Base-by-base conservation (phyloP, 2,888 invertebrate species). In the Hirtodrosophila cameraria region DNA sequence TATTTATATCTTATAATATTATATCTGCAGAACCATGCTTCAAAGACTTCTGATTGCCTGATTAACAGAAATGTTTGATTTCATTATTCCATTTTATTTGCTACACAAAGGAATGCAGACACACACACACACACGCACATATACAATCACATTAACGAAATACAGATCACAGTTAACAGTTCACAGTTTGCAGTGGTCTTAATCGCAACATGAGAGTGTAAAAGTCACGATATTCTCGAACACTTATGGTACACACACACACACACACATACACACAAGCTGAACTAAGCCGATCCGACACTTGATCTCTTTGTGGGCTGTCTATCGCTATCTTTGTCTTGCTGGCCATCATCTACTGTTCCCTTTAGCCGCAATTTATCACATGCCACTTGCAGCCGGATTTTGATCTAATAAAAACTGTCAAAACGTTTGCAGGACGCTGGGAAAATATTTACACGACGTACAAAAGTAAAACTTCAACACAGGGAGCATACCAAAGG, bases 381-480 rank as follows among this genome's bases (percentile, higher is more conserved):
- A 84, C 82, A 78, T 72, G 82, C 72, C 85, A 86, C 82, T 86
- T 86, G 78, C 76, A 68, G 71, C 55, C 59, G 60, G 66, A 80
- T 61, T 70, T 66, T 83, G 88, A 82, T 87, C 85, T 76, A 88
- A 88, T 88, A 88, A 88, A 87, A 86, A 73, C 78, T 88, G 89
- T 88, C 89, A 88, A 88, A 83, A 88, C 80, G 87, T 82, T 85
- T 87, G 82, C 80, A 75, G 69, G 67, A 64, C 59, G 68, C 66
- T 83, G 83, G 84, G 87, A 87, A 86, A 87, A 87, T 86, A 86
- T 87, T 87, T 86, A 86, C 77, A 86, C 83, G 66, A 54, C 58
- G 35, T 49, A 62, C 71, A 73, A 71, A 38, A 53, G 58, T 31
- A 36, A 52, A 38, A 36, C 43, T 35, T 3, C 18, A 11, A 30